Evolutionary conservation across 2,888 invertebrate species (phyloP), one percentile per base, ranked within the genome.

Genomic region (Limnephilus lunatus): DNA sequence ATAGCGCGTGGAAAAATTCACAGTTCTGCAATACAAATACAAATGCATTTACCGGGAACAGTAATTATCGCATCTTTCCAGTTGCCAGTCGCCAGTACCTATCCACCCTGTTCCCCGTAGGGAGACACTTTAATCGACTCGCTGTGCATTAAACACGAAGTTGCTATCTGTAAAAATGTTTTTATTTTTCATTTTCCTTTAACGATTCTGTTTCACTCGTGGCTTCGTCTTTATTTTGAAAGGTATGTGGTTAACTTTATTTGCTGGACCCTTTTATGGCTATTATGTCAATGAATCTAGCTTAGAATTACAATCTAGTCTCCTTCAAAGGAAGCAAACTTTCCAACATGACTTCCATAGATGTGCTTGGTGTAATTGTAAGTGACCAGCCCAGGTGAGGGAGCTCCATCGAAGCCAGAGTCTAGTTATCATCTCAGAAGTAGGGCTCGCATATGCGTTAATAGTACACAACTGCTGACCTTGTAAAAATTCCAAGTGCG

Each of bases 1-100:
- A 87, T 87, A 87, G 87, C 87, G 87, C 87, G 31, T 7, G 68
- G 53, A 87, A 53, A 35, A 68, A 87, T 87, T 87, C 87, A 30
- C 53, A 15, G 53, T 87, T 53, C 32, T 68, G 87, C 87, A 87
- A 87, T 87, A 87, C 68, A 87, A 87, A 85, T 85, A 85, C 48
- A 86, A 44, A 53, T 87, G 68, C 87, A 68, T 87, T 87, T 86
- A 53, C 53, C 53, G 35, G 87, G 68, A n/a, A 35, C 87, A 19
- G 87, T 87, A 87, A 87, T 87, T 87, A 87, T 87, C 87, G 87
- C 53, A 32, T 68, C 53, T 68, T 68, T 25, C 68, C 68, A 25
- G 68, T 68, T 25, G 9, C 25, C 68, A 68, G 68, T 68, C 7
- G 9, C 25, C 68, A 68, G 68, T 68, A 68, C 68, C 53, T 5